Base-by-base conservation (phyloP, 1,140 invertebrate genomes). In the Gonioctena quinquepunctata region DNA sequence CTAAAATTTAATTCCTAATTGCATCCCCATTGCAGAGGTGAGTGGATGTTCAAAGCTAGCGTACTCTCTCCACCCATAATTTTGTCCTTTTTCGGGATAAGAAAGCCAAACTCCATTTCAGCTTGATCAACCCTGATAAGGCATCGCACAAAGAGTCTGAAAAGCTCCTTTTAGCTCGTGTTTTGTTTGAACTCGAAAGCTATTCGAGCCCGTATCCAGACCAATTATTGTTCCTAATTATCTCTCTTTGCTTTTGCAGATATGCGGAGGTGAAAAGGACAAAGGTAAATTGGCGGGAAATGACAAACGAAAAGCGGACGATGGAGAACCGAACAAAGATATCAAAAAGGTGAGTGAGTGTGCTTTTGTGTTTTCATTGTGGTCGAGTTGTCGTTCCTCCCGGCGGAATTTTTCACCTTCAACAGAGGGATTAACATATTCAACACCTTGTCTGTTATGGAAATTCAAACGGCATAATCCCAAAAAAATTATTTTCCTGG, bases 281-380 rank as follows among this genome's bases (percentile, higher is more conserved):
- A 90, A 89, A 77, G 84, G 83, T 62, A 89, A 88, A 79, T 82
- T 88, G 59, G 82, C 87, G 54, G 86, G 87, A 68, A 89, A 89
- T 42, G 90, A 90, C 80, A 91, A 91, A 76, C 83, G 90, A 68
- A 91, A 90, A 86, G 89, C 89, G 3, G 88, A 89, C 72, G 90
- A 90, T 61, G 87, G 87, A 1, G 89, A 90, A 77, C 85, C 88
- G 27, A 89, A 88, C 77, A 90, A 90, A 75, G 89, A 90, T 82
- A 85, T 91, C 66, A 91, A 91, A 84, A 90, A 90, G 88, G 90
- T 91, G 83, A 82, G 76, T 62, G 22, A n/a, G 33, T 2, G 11
- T 42, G 11, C 33, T 4, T n/a, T n/a, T n/a, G 13, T 42, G 13
- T 42, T 42, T 42, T 42, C 33, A 42, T 42, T 42, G 13, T 42